These are phyloP conservation scores for Pseudomyrmex cubaensis DNA, from an alignment of 1,140 invertebrate genomes.

Conservation along the genomic window DNA sequence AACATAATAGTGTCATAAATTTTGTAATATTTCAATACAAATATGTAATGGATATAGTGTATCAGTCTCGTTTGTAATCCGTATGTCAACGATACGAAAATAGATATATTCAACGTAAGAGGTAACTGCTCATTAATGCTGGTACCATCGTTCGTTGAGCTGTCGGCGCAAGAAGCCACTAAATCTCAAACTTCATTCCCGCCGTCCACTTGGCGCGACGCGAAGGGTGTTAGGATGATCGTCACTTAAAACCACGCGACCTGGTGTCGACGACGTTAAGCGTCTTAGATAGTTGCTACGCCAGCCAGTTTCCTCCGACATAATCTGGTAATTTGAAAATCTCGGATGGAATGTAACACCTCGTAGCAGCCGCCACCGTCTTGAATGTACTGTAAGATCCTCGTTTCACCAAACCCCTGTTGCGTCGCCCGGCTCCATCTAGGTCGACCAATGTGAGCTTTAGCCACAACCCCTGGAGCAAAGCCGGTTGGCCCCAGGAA, in stretches of 20 bases:
- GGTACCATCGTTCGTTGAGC: conserved; percentile 10
- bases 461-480: conserved; percentile 34
- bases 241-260: conserved; percentile 76
- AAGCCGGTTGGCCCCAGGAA: conserved; percentile 19
- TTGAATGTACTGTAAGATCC: conserved; percentile 40
- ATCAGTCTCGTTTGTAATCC: neutral
- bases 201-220: conserved; percentile 60
- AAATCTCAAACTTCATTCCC: conserved; percentile 47
- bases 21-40: neutral
- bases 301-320: conserved; percentile 76
- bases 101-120: neutral
- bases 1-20: neutral
- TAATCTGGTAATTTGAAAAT: conserved; percentile 82
- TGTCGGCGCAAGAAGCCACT: conserved; percentile 50
- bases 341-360: conserved; percentile 73
- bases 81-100: neutral
- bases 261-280: conserved; percentile 75
- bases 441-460: conserved; percentile 21
- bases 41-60: neutral
- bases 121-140: conserved; percentile 27
- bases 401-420: conserved; percentile 33
- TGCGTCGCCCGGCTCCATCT: conserved; percentile 11
- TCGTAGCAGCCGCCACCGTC: conserved; percentile 32
- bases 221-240: conserved; percentile 72
- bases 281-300: conserved; percentile 75